A percentile compares a stretch with the other conserved stretches of the same genome.
These are phyloP conservation scores for Tryphoninae sp. DNA, from an alignment of 2,888 invertebrate species.

Conservation along the genomic window DNA sequence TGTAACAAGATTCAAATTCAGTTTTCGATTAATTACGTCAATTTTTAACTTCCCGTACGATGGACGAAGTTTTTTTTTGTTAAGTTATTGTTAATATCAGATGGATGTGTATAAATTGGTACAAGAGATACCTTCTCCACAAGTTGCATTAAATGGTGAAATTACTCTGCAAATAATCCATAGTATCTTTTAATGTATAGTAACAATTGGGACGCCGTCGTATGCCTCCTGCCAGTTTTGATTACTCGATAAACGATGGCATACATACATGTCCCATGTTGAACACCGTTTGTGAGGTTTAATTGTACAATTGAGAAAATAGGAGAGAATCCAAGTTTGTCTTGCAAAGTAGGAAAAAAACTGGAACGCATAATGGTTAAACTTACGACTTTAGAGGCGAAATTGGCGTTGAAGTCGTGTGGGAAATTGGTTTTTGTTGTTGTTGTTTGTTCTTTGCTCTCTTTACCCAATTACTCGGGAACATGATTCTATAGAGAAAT, in stretches of 20 bases:
- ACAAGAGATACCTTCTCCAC: slow-evolving; percentile 46
- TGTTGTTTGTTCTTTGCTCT: not conserved
- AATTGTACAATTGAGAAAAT: not conserved
- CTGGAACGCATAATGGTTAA: not conserved
- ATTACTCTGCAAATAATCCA: slow-evolving; percentile 59
- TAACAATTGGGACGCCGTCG: slow-evolving; percentile 55
- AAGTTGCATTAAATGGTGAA: slow-evolving; percentile 50
- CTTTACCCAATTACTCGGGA: slow-evolving; percentile 12
- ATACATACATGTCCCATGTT: slow-evolving; percentile 16
- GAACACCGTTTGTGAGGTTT: not conserved
- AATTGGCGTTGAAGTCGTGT: not conserved
- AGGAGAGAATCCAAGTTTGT: not conserved
- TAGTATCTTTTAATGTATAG: slow-evolving; percentile 60
- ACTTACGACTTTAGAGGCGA: not conserved
- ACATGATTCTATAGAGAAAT: slow-evolving; percentile 39
- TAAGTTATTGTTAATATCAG: not conserved
- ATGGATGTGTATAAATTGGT: not conserved
- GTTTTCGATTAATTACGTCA: not conserved
- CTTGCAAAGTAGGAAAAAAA: not conserved
- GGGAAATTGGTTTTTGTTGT: not conserved
- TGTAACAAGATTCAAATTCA: too few species aligned
- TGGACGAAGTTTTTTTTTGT: not conserved
- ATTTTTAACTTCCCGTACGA: not conserved
- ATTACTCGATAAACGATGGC: slow-evolving; percentile 30
- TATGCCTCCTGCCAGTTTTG: slow-evolving; percentile 41